Evolutionary conservation across 2,888 invertebrate genomes (phyloP).

Genomic region (Zele albiditarsus): DNA sequence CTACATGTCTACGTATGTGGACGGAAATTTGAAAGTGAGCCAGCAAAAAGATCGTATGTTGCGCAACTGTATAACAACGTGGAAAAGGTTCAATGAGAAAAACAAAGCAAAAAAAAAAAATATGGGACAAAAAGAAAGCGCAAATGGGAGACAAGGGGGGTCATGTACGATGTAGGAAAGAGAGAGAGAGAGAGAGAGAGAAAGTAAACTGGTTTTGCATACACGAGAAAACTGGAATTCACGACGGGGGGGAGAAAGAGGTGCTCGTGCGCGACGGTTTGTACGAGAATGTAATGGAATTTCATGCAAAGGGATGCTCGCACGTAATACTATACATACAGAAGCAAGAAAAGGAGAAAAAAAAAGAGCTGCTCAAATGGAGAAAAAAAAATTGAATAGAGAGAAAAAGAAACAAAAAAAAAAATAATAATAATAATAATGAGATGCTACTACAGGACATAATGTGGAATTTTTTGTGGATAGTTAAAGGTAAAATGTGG

Average conservation of each 20-base stretch:
- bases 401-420: too few species aligned
- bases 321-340: not conserved
- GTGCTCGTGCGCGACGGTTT: constrained; percentile 3
- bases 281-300: constrained; percentile 33
- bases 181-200: not conserved
- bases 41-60: not conserved
- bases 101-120: not conserved
- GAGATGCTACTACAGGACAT: not conserved
- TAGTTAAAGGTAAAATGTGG: not conserved
- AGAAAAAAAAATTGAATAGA: constrained; percentile 3
- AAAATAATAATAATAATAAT: too few species aligned
- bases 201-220: constrained; percentile 1
- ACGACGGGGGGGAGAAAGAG: not conserved
- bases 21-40: constrained; percentile 2
- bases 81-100: not conserved
- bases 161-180: not conserved
- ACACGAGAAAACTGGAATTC: constrained; percentile 11
- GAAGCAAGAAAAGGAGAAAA: not conserved
- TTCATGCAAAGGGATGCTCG: constrained; percentile 33
- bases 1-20: not conserved
- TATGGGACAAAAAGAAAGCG: not conserved
- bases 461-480: not conserved
- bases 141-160: not conserved
- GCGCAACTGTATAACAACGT: not conserved
- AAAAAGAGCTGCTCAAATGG: not conserved